Evolutionary conservation across 1,140 invertebrate genomes (phyloP), one percentile per base, ranked within the genome.

Genomic region (Drosophila subobscura): DNA sequence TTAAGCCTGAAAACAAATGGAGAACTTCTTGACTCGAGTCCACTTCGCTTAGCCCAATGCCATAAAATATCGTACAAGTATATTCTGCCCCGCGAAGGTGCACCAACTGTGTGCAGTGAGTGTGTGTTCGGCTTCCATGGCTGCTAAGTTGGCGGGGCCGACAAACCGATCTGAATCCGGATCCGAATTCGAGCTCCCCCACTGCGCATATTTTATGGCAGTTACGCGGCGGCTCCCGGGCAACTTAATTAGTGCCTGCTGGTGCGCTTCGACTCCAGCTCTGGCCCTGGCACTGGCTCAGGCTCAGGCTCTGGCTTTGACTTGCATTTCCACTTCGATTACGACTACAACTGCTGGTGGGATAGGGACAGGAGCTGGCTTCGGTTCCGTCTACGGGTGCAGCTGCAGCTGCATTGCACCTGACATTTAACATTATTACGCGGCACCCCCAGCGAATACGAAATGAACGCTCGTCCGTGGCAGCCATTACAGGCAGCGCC

Each of bases 351-450:
- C 33, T 4, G 33, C 33, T 37, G 33, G 29, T 33, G 29, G 7
- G 29, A 33, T 12, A 12, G 33, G 33, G 29, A 33, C 8, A 10
- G 29, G 8, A 8, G 3, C 29, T 10, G 8, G 41, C 58, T 57
- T 47, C 12, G 47, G 4, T 0, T 25, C n/a, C 27, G 23, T 55
- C 55, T 25, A n/a, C 12, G 22, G 25, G 57, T 50, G 12, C 37
- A 10, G 46, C 64, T 37, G 68, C 79, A 79, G 81, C 68, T 85
- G 81, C 80, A 85, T 57, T 85, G 80, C 77, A 86, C 80, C 80
- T 86, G 81, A 86, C 77, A 85, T 85, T 85, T 86, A 86, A 85
- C 78, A 85, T 86, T 86, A 85, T 85, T 85, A 74, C 81, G 73
- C 80, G 72, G 73, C 80, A 49, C 55, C 61, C 79, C 66, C 61